A percentile compares a stretch with the other conserved stretches of the same genome.
Evolutionary conservation across 2,888 invertebrate species (phyloP).

Genomic region (Trichacis sp.): DNA sequence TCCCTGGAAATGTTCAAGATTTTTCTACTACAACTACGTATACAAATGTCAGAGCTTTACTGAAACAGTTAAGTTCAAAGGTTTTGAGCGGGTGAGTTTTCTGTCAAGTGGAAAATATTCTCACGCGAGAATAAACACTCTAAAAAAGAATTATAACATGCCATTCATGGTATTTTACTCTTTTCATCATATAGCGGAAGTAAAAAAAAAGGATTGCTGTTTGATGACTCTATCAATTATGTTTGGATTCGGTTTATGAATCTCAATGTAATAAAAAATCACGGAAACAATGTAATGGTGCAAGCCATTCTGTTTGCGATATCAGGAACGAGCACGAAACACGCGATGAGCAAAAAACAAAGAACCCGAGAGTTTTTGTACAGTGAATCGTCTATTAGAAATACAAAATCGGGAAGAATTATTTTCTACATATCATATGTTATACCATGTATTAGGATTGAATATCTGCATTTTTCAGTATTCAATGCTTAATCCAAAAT

Average conservation of each 20-base stretch:
- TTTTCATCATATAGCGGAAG: constrained; percentile 26
- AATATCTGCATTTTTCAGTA: no score
- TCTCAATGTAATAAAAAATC: no score
- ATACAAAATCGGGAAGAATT: no score
- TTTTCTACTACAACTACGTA: constrained; percentile 11
- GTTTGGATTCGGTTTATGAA: not conserved
- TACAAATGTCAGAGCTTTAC: constrained; percentile 21
- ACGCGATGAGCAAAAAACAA: not conserved
- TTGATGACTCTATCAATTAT: not conserved
- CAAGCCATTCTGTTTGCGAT: no score
- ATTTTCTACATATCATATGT: no score
- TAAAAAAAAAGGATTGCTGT: not conserved
- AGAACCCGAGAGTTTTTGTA: no score
- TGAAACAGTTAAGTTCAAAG: constrained; percentile 21
- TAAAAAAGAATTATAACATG: not conserved
- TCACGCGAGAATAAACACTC: constrained; percentile 19
- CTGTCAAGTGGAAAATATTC: constrained; percentile 12
- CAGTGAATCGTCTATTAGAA: no score
- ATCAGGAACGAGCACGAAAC: not conserved
- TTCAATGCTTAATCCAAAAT: no score
- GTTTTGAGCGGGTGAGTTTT: constrained; percentile 14
- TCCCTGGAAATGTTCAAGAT: constrained; percentile 38
- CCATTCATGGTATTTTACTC: constrained; percentile 7
- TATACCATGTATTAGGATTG: no score
- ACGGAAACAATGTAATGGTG: no score